Conservation (phyloP, 2,797 vertebrate species). For the Falco naumanni region DNA sequence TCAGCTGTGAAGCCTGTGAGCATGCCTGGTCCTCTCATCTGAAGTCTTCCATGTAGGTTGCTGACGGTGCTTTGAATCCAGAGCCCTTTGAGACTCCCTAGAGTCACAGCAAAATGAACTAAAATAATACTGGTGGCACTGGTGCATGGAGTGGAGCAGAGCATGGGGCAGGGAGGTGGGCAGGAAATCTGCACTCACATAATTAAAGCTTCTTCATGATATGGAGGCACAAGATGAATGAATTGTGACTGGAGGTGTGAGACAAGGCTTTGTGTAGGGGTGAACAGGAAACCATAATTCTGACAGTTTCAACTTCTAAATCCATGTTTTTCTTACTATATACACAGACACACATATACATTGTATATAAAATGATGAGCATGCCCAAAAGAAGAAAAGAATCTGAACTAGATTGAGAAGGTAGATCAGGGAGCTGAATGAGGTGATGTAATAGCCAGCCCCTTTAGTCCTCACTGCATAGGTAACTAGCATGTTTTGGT, state of each 20-base stretch:
- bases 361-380: neutral
- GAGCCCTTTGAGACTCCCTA: neutral
- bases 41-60: neutral
- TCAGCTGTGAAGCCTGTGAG: neutral
- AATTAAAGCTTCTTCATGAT: neutral
- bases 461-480: neutral
- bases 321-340: neutral
- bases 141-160: neutral
- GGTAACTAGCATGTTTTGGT: neutral
- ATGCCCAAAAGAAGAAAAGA: neutral
- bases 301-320: neutral
- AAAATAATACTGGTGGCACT: neutral
- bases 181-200: neutral
- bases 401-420: neutral
- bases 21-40: neutral
- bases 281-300: neutral
- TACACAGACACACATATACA: neutral
- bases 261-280: neutral
- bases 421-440: neutral
- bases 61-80: neutral
- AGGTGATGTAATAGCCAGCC: neutral
- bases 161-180: accelerated
- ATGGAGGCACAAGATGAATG: neutral
- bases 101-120: neutral
- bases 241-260: neutral